Base-by-base conservation (phyloP, 2,888 invertebrate species). In the Aspidiotus destructor region DNA sequence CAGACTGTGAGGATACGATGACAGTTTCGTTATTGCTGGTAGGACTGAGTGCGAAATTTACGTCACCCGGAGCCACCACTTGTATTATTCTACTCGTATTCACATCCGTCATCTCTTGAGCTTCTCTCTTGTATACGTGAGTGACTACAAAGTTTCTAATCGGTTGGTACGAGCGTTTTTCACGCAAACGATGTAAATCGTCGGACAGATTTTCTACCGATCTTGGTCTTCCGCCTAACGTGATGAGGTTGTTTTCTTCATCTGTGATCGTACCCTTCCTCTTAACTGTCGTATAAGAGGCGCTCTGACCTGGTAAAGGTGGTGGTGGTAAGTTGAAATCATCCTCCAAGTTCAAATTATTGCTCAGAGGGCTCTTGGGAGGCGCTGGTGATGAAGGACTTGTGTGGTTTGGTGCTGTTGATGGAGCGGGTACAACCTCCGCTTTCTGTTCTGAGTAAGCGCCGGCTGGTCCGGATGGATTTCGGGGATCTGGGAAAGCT, bases 191-290 rank as follows among this genome's bases (percentile, higher is more conserved):
- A 73, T 89, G 80, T 76, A 88, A 87, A 76, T 89, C 88, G 70
- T 87, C 87, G 58, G 86, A 86, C 65, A 91, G 81, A 74, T 88
- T 89, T 78, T 92, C 91, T 13, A 92, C 91, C 41, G 92, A 92
- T 73, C 94, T 84, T 68, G 93, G 94, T 71, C 92, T 83, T 62
- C 92, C 92, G 65, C 89, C 89, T 70, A 92, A 81, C 41, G 89
- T 86, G 13, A 87, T 89, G 69, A 91, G 82, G 76, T 89, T 87
- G 69, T 82, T 81, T 72, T 87, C 85, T 67, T 80, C 79, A 53
- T 79, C 80, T 54, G 79, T 80, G 76, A 86, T 86, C 16, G 86
- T 86, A 58, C 74, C 73, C 70, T 79, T 90, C 76, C 91, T 81
- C 77, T 87, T 92, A 42, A 92, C 90, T 2, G 91, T 92, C 74